Base-by-base conservation (phyloP, 1,140 invertebrate genomes). In the Pseudobourletiella spinata region DNA sequence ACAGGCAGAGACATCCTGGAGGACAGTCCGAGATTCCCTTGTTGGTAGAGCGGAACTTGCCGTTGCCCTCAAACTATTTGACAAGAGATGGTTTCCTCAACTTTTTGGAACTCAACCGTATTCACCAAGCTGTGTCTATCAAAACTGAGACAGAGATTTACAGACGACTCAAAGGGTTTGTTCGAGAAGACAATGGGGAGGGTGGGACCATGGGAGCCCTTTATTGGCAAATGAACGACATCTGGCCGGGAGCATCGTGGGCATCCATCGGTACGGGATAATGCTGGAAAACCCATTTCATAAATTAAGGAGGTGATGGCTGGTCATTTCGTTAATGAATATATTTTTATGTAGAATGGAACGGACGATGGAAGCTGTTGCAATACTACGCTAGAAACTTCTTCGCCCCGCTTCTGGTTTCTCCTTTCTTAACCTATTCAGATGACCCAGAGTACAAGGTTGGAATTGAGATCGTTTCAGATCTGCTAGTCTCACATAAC, bases 211-310 rank as follows among this genome's bases (percentile, higher is more conserved):
- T 96, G 90, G 97, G 96, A 16, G 93, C 95, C 15, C 79, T 99
- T 39, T 99, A 98, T 77, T 99, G 97, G 97, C 96, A 99, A 75
- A 75, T 99, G 1, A 98, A 99, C 77, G 95, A 99, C 76, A 89
- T 98, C 22, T 99, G 96, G 96, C 88, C 90, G 72, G 94, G 91
- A 8, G 92, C 95, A 0, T 91, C 93, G 3, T 99, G 96, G 96
- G 87, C 92, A 26, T 84, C 90, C 16, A 89, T 97, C 66, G 89
- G 88, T 85, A 75, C 76, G 66, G 6, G 8, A 39, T 11, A 39
- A 11, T 39, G 8, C n/a, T 39, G n/a, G n/a, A 39, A 39, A 11
- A 39, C n/a, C 32, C 8, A 39, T 39, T n/a, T 8, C 8, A 39
- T 39, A 39, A 39, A 39, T n/a, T n/a, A n/a, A n/a, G n/a, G n/a